Conservation (phyloP, 2,888 invertebrate genomes). For the Apotomis capreana region DNA sequence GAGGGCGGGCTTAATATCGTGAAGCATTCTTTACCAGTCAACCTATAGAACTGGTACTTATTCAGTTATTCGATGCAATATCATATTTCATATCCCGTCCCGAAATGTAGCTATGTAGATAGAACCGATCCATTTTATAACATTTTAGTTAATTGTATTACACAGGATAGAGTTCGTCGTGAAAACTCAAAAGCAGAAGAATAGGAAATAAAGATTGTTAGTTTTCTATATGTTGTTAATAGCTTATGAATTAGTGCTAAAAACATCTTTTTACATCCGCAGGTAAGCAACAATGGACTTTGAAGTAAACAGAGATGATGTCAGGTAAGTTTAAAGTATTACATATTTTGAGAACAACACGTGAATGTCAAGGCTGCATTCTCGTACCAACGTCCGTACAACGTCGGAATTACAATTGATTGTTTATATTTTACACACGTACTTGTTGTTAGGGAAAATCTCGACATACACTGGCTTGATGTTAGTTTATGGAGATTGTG, state of each 20-base stretch:
- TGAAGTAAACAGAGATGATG: conserved; percentile 1
- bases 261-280: conserved; percentile 50
- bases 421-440: conserved; percentile 35
- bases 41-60: too few relatives aligned
- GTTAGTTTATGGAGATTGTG: background rate
- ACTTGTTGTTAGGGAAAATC: conserved; percentile 27
- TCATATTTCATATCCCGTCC: too few relatives aligned
- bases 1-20: too few relatives aligned
- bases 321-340: conserved; percentile 30
- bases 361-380: conserved; percentile 40
- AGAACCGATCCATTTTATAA: too few relatives aligned
- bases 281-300: conserved; percentile 57
- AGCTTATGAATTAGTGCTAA: conserved; percentile 3
- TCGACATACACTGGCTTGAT: background rate
- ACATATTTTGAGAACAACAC: conserved; percentile 23
- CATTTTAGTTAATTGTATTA: too few relatives aligned
- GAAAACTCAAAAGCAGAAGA: background rate
- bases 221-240: background rate
- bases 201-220: background rate
- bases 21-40: too few relatives aligned
- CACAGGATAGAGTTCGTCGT: background rate
- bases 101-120: too few relatives aligned
- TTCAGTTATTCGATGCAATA: too few relatives aligned
- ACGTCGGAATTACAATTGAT: conserved; percentile 32
- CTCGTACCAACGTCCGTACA: conserved; percentile 6